Conservation (phyloP, 2,113 vertebrate species). For the Daphoenositta chrysoptera region DNA sequence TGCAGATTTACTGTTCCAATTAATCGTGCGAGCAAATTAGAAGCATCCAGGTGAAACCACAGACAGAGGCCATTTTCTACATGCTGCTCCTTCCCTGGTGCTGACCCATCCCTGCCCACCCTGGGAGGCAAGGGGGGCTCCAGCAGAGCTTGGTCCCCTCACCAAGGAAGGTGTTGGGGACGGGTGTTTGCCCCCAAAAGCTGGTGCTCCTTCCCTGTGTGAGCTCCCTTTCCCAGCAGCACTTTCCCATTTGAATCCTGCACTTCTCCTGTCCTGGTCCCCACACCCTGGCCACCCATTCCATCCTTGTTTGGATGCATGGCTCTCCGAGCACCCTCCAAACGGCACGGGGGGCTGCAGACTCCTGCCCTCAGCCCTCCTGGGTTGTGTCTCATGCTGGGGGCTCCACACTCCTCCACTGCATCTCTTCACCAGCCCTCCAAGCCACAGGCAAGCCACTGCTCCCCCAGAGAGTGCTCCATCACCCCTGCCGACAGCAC, state of each 20-base stretch:
- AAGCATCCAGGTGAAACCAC: background rate
- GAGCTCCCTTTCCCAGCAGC: background rate
- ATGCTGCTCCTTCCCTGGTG: background rate
- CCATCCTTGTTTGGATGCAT: background rate
- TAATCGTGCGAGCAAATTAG: background rate
- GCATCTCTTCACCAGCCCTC: background rate
- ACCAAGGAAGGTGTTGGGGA: fast-evolving
- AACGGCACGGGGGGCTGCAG: background rate
- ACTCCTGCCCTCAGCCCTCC: fast-evolving
- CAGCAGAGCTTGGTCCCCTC: fast-evolving
- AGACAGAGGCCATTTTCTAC: background rate
- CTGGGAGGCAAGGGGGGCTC: background rate
- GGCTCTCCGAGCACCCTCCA: background rate
- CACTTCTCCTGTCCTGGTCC: background rate
- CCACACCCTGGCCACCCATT: background rate
- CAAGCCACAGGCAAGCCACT: background rate
- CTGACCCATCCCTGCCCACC: background rate
- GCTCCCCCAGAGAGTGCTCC: background rate
- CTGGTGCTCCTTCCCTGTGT: background rate
- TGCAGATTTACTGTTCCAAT: background rate
- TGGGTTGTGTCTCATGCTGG: fast-evolving
- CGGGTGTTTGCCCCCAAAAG: background rate
- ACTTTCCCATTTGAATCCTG: fast-evolving
- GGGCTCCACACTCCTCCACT: background rate
- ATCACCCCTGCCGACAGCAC: background rate